These are phyloP conservation scores for Neolamprologus sp. DNA, from an alignment of 2,113 vertebrate species.

Conservation along the genomic window DNA sequence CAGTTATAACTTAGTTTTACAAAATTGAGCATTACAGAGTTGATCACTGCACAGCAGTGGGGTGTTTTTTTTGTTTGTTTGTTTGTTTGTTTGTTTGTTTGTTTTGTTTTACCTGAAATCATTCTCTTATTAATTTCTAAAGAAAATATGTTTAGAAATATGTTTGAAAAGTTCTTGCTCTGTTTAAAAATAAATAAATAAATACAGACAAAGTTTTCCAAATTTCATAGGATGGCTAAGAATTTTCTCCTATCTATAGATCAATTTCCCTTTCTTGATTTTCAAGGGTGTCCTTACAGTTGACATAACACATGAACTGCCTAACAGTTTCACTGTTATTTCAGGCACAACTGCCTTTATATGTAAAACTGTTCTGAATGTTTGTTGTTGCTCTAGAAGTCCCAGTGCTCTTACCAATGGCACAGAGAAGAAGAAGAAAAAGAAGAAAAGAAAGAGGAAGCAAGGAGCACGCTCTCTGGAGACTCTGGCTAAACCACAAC, in stretches of 20 bases:
- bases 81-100: no score
- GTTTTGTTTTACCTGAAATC: not conserved
- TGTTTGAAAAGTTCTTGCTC: not conserved
- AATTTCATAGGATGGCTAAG: not conserved
- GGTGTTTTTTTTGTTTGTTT: no score
- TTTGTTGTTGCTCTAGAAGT: not conserved
- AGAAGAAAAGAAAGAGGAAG: constrained; percentile 88
- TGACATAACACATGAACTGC: not conserved
- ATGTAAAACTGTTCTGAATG: not conserved
- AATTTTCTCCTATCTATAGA: not conserved
- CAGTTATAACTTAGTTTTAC: no score
- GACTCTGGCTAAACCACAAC: constrained; percentile 68
- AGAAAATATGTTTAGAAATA: not conserved
- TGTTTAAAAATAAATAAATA: not conserved
- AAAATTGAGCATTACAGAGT: no score
- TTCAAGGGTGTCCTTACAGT: not conserved
- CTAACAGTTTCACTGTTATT: not conserved
- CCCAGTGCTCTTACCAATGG: constrained; percentile 82
- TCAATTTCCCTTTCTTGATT: not conserved
- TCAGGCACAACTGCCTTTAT: not conserved
- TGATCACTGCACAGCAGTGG: no score
- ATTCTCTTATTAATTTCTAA: not conserved
- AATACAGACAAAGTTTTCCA: not conserved
- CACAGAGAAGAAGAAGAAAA: constrained; percentile 84
- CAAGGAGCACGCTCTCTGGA: constrained; percentile 80